Base-by-base conservation (phyloP, 1,140 invertebrate genomes). In the Hestina assimilis region DNA sequence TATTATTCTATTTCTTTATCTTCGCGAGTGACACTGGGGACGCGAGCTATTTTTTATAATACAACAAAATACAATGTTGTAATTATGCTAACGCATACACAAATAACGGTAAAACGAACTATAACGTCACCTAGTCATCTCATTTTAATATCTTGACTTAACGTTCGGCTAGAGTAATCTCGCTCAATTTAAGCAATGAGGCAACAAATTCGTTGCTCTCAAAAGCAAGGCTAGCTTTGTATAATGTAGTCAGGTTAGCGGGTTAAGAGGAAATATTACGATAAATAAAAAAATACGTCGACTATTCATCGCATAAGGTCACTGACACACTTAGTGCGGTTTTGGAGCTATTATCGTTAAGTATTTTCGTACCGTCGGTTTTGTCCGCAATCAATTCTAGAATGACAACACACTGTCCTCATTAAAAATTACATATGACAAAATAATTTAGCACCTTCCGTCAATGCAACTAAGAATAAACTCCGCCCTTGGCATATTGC, bases 261-360 rank as follows among this genome's bases (percentile, higher is more conserved):
- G 40, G 20, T 42, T 78, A 83, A 60, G 64, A 70, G 70, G 63
- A 63, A 79, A 69, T 67, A 63, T 69, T 53, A 70, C 65, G 63
- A 63, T 51, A 68, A 70, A 58, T 63, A 67, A 63, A 63, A 67
- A 59, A 60, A 57, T 41, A 23, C 41, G 58, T 15, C 53, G 14
- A 62, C 61, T 66, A 59, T 61, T 69, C 63, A 64, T 58, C 59
- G 35, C 50, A 58, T 62, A 63, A 66, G 67, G 66, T 60, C 42
- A 66, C 47, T 64, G 62, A 59, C 50, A 70, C 64, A 70, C 59
- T 54, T 62, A 59, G 47, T 45, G 41, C 35, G 17, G 31, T 60
- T 53, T 35, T 20, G 40, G 9, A 20, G 17, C 20, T 33, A 56
- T 52, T 57, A 55, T 43, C 20, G 11, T 11, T 33, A 19, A 38